These are phyloP conservation scores for Ganaspis brasiliensis DNA, from an alignment of 2,888 invertebrate species.

Conservation along the genomic window DNA sequence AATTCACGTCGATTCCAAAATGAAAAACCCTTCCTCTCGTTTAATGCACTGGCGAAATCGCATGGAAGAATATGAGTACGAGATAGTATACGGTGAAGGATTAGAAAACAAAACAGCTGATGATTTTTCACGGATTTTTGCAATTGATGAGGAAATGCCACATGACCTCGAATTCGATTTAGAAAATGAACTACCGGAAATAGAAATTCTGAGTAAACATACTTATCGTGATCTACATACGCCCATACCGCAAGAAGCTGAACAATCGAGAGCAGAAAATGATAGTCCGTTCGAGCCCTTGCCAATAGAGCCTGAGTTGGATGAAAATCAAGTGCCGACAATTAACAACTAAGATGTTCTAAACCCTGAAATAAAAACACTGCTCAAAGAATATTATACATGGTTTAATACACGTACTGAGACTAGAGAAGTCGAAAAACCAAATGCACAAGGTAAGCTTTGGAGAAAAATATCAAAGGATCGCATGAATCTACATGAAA, in stretches of 20 bases:
- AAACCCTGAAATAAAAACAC: background rate
- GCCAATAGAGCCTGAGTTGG: background rate
- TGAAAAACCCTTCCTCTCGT: background rate
- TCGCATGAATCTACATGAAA: background rate
- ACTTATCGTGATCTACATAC: background rate
- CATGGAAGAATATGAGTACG: background rate
- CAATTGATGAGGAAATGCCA: background rate
- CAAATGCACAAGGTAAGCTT: background rate
- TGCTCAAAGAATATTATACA: background rate
- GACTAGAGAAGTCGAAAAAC: background rate
- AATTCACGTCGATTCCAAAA: too few species aligned
- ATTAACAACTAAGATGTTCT: background rate
- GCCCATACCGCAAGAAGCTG: background rate
- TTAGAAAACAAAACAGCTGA: too few species aligned
- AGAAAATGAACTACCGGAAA: background rate
- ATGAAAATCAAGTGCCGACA: background rate
- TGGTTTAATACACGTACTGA: background rate
- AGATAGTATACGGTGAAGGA: background rate
- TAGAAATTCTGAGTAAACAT: background rate
- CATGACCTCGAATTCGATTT: background rate
- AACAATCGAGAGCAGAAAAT: background rate
- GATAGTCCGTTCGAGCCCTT: background rate
- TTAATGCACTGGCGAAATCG: background rate
- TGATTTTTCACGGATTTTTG: too few species aligned
- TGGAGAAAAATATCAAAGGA: background rate